Conservation (phyloP, 2,113 vertebrate genomes). For the Rhinopithecus roxellana region DNA sequence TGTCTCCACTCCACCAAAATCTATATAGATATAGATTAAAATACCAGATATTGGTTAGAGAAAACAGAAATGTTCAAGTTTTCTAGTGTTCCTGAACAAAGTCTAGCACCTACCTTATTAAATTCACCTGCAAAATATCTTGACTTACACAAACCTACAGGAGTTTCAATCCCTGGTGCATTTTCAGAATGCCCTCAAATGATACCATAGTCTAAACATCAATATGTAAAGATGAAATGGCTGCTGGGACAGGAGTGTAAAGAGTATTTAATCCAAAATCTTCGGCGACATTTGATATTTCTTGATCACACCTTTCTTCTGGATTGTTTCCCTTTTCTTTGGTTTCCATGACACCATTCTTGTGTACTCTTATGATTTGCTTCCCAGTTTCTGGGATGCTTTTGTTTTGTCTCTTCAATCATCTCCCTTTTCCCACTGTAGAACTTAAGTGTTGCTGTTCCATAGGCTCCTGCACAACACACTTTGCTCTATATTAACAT, state of each 20-base stretch:
- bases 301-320: constrained; percentile 16
- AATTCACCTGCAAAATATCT: background rate
- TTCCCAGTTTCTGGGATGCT: background rate
- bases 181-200: background rate
- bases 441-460: background rate
- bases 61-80: background rate
- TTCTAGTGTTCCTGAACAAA: background rate
- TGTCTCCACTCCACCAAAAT: background rate
- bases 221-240: background rate
- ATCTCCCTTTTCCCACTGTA: background rate
- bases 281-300: constrained; percentile 1
- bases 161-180: background rate
- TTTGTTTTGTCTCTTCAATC: background rate
- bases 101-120: background rate
- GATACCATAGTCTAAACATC: background rate
- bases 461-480: background rate
- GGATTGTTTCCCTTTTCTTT: background rate
- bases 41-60: background rate
- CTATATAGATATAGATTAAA: background rate
- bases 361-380: background rate
- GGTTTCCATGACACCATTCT: background rate
- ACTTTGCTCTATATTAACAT: background rate
- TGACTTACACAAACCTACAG: background rate
- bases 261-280: background rate
- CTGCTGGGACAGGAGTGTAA: constrained; percentile 22